A percentile compares a stretch with the other conserved stretches of the same genome.
Evolutionary conservation across 2,113 vertebrate species (phyloP).

Genomic region (Albula glossodonta): DNA sequence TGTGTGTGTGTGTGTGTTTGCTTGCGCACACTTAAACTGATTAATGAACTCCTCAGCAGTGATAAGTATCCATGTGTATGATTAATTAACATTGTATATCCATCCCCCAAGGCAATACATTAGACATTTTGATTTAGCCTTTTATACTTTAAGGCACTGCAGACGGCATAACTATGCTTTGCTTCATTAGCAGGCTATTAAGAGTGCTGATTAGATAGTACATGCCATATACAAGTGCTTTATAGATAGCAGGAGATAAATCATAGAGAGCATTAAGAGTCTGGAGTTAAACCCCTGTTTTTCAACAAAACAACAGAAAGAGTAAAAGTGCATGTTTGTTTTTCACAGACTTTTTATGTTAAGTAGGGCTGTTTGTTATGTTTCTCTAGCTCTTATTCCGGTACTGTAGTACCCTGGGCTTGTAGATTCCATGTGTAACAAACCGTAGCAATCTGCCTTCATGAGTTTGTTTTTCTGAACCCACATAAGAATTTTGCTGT

Average conservation of each 20-base stretch:
- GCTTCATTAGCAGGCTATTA: slow-evolving; percentile 56
- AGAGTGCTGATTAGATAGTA: slow-evolving; percentile 52
- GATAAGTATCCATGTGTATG: slow-evolving; percentile 58
- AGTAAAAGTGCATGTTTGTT: too few species aligned
- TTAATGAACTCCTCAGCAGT: slow-evolving; percentile 54
- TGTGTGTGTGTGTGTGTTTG: not conserved
- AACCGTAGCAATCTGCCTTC: too few species aligned
- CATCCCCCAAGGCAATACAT: slow-evolving; percentile 47
- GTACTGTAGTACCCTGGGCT: too few species aligned
- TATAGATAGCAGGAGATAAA: slow-evolving; percentile 26
- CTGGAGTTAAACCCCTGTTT: not conserved
- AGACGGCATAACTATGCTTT: slow-evolving; percentile 54
- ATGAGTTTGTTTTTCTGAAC: too few species aligned
- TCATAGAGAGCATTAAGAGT: not conserved
- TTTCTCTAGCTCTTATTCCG: too few species aligned
- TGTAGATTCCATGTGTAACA: too few species aligned
- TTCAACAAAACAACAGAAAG: too few species aligned
- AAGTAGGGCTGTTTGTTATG: too few species aligned
- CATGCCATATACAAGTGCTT: slow-evolving; percentile 26
- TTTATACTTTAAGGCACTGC: slow-evolving; percentile 56
- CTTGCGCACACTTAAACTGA: slow-evolving; percentile 48
- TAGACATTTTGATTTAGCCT: slow-evolving; percentile 53
- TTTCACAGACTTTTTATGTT: too few species aligned
- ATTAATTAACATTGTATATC: slow-evolving; percentile 61
- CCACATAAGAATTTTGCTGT: too few species aligned